Evolutionary conservation across 2,888 invertebrate species (phyloP).

Genomic region (Ichneumoninae sp.): DNA sequence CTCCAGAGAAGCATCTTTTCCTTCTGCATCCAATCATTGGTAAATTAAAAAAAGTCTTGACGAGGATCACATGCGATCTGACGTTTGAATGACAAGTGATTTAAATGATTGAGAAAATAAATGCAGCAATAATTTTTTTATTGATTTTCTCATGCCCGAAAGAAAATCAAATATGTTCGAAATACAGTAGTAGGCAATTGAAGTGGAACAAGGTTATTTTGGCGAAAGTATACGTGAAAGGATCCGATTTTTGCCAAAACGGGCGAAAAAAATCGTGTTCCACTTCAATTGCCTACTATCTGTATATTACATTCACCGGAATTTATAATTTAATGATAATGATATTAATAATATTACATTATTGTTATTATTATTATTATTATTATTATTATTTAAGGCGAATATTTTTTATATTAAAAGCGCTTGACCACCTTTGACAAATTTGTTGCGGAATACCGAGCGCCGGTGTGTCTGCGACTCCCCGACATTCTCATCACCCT

Average conservation of each 20-base stretch:
- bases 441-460: slow-evolving; percentile 62
- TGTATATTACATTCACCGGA: no score
- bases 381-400: no score
- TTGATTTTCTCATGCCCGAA: not conserved
- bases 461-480: slow-evolving; percentile 72
- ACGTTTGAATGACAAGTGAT: not conserved
- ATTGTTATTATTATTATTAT: no score
- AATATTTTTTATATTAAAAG: not conserved
- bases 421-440: slow-evolving; percentile 72
- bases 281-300: no score
- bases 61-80: not conserved
- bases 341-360: no score
- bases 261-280: no score
- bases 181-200: no score
- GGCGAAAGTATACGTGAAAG: no score
- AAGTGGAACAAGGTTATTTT: no score
- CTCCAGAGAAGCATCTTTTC: not conserved
- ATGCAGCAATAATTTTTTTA: not conserved
- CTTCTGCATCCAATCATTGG: not conserved
- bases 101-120: not conserved
- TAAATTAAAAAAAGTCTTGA: not conserved
- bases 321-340: no score
- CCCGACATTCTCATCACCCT: slow-evolving; percentile 75
- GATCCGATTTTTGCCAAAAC: no score
- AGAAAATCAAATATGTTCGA: not conserved